phyloP scores from a whole-genome alignment of 2,797 vertebrate genomes.

The Myotis findleyi region DNA sequence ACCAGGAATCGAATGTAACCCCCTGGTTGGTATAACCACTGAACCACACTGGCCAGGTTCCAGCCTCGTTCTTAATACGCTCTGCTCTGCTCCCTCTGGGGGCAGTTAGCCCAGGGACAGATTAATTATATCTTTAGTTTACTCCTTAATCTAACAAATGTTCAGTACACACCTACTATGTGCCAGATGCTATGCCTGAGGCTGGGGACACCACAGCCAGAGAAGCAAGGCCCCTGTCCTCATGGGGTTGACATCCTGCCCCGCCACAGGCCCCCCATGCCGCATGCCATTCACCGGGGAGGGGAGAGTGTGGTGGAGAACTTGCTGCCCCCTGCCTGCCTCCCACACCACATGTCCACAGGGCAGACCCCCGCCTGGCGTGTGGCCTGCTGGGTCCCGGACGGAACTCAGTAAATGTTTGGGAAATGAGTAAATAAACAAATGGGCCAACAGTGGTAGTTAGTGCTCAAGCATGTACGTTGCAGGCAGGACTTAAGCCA shows the following conservation, averaged over 20 bases:
- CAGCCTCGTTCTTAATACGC: no score
- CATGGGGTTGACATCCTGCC: background rate
- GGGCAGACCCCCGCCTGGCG: background rate
- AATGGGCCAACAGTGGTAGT: background rate
- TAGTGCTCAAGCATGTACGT: fast-evolving
- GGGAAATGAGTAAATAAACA: background rate
- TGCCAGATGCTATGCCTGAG: background rate
- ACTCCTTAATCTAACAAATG: background rate
- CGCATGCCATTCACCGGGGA: fast-evolving
- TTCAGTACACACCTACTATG: background rate
- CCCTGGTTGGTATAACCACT: no score
- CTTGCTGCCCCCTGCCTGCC: background rate
- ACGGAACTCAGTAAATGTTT: background rate
- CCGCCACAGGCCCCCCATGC: background rate
- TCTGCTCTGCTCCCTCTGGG: no score
- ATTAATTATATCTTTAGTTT: background rate
- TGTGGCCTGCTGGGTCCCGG: background rate
- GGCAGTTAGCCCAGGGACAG: background rate
- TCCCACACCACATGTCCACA: background rate
- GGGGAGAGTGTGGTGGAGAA: background rate
- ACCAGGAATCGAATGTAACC: no score
- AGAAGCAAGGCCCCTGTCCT: background rate
- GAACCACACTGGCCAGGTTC: no score
- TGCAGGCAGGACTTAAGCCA: background rate
- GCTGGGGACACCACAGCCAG: background rate